These are phyloP conservation scores for Plusia festucae DNA, from an alignment of 2,888 invertebrate species.

Conservation along the genomic window DNA sequence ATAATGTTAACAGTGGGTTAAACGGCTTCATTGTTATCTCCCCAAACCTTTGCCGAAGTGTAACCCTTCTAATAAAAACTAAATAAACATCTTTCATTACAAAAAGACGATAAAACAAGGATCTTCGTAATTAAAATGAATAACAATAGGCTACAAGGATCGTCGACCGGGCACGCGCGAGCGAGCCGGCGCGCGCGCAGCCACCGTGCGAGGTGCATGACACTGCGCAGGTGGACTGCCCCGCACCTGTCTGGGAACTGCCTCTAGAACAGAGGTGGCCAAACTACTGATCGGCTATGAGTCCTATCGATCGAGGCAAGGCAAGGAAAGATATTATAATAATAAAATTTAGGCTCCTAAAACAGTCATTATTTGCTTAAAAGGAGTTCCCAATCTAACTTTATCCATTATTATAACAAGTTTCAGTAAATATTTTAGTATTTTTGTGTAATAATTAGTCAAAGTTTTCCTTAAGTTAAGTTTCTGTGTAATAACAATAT, in stretches of 20 bases:
- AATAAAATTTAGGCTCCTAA: too few species aligned
- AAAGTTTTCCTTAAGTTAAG: too few species aligned
- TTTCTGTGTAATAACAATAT: too few species aligned
- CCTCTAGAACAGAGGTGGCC: conserved; percentile 16
- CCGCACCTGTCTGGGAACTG: conserved; percentile 64
- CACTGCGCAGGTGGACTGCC: conserved; percentile 61
- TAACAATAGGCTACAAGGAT: conserved; percentile 51
- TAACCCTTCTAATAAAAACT: not conserved
- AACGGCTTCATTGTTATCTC: too few species aligned
- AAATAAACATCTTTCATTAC: conserved; percentile 21
- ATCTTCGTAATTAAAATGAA: conserved; percentile 49
- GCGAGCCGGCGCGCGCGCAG: conserved; percentile 79
- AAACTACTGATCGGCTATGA: not conserved
- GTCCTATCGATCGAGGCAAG: not conserved
- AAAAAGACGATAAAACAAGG: conserved; percentile 39
- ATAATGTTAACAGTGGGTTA: too few species aligned
- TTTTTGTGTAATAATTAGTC: too few species aligned
- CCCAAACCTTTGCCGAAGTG: not conserved
- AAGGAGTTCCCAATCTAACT: too few species aligned
- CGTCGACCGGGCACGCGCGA: conserved; percentile 71
- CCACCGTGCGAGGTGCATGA: conserved; percentile 83
- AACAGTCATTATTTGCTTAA: too few species aligned
- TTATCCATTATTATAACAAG: too few species aligned
- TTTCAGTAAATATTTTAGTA: too few species aligned
- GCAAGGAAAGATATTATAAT: too few species aligned